These are phyloP conservation scores for Tricholauxania praeusta DNA, from an alignment of 2,888 invertebrate genomes.

Conservation along the genomic window DNA sequence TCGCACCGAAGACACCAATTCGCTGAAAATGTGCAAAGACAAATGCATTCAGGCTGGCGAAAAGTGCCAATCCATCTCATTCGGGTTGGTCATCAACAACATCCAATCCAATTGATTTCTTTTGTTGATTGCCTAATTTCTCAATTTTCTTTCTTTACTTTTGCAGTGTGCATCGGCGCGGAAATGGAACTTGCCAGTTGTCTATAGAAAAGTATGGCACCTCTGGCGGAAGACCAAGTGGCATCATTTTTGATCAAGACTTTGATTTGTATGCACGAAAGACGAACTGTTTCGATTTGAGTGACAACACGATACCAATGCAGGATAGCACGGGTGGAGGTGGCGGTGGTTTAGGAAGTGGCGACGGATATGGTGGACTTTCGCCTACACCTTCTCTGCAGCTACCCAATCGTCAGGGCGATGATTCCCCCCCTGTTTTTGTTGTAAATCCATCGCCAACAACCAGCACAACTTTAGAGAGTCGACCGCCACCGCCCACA, in stretches of 20 bases:
- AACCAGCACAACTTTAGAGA: conserved; percentile 39
- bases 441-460: conserved; percentile 59
- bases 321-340: conserved; percentile 40
- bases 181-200: conserved; percentile 74
- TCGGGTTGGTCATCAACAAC: conserved; percentile 70
- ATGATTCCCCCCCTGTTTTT: conserved; percentile 57
- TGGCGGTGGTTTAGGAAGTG: conserved; percentile 34
- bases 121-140: conserved; percentile 30
- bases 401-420: conserved; percentile 55
- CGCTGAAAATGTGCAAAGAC: conserved; percentile 73
- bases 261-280: conserved; percentile 74
- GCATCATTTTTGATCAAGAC: conserved; percentile 72
- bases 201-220: conserved; percentile 69
- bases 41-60: conserved; percentile 74
- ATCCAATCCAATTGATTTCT: conserved; percentile 42
- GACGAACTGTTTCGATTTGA: conserved; percentile 69
- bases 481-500: conserved; percentile 45
- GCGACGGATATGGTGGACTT: conserved; percentile 43
- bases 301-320: conserved; percentile 60
- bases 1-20: conserved; percentile 73
- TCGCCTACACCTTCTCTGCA: conserved; percentile 53
- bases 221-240: conserved; percentile 69
- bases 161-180: conserved; percentile 72
- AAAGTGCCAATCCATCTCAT: conserved; percentile 75
- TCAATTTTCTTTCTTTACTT: conserved; percentile 26